Conservation (phyloP, 92 coral and sea anemone species). For the Porites rus region DNA sequence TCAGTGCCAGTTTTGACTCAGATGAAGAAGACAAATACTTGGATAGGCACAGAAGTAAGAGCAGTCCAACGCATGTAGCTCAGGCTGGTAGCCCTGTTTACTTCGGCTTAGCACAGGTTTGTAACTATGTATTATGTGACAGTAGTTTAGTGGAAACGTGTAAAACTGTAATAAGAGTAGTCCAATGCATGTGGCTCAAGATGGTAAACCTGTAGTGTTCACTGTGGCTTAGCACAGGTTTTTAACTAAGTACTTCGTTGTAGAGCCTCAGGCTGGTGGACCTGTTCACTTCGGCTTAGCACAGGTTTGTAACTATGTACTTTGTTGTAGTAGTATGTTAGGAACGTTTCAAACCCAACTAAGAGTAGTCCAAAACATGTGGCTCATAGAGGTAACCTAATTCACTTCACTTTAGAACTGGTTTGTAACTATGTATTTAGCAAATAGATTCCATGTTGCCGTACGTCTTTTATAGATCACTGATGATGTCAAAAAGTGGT, state of each 20-base stretch:
- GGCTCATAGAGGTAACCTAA: conserved; percentile 68
- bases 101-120: conserved; percentile 94
- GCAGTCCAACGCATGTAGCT: conserved; percentile 78
- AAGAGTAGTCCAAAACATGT: conserved; percentile 76
- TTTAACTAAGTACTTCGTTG: not conserved
- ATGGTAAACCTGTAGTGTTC: conserved; percentile 67
- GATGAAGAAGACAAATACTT: conserved; percentile 64
- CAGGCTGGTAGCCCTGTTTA: conserved; percentile 78
- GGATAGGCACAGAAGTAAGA: conserved; percentile 52
- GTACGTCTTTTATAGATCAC: too few relatives aligned
- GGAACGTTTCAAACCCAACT: not conserved
- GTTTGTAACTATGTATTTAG: conserved; percentile 45
- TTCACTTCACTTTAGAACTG: conserved; percentile 91
- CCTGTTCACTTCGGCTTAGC: conserved; percentile 87
- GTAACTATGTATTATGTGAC: not conserved
- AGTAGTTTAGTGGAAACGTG: not conserved
- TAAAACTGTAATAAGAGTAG: conserved; percentile 44
- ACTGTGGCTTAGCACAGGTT: conserved; percentile 94
- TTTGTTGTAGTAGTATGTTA: not conserved
- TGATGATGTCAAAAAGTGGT: not conserved
- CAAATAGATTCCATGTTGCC: too few relatives aligned
- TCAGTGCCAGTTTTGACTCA: conserved; percentile 58
- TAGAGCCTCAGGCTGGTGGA: conserved; percentile 60
- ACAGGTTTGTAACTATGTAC: conserved; percentile 57
- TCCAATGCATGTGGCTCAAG: conserved; percentile 71